Conservation (phyloP, 2,888 invertebrate species). For the Netelia melanura region DNA sequence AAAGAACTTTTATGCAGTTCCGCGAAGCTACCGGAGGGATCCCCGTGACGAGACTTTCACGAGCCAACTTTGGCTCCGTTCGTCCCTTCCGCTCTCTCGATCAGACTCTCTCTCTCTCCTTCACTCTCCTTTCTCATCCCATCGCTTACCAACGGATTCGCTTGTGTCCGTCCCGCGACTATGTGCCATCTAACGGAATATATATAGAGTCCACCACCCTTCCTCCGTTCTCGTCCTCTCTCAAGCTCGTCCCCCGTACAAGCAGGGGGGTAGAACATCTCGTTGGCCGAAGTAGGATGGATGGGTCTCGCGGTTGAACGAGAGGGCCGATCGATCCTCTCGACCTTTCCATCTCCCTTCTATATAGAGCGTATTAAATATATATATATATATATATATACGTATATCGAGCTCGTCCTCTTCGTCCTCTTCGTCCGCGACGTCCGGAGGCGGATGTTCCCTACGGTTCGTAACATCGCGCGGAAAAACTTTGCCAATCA, state of each 20-base stretch:
- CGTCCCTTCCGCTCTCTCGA: slow-evolving; percentile 65
- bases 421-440: slow-evolving; percentile 37
- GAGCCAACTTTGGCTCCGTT: slow-evolving; percentile 68
- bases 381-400: slow-evolving; percentile 30
- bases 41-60: slow-evolving; percentile 66
- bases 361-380: slow-evolving; percentile 15
- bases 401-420: slow-evolving; percentile 39
- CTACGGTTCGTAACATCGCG: not conserved
- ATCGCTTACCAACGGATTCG: slow-evolving; percentile 19
- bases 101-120: slow-evolving; percentile 31
- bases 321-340: slow-evolving; percentile 65
- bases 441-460: slow-evolving; percentile 32
- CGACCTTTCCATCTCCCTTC: slow-evolving; percentile 59
- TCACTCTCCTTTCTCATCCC: not conserved
- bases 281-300: slow-evolving; percentile 66
- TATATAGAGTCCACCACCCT: not conserved
- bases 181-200: slow-evolving; percentile 42
- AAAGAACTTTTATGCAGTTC: slow-evolving; percentile 65
- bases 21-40: slow-evolving; percentile 43
- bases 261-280: slow-evolving; percentile 51
- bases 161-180: slow-evolving; percentile 38
- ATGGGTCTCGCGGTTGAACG: slow-evolving; percentile 66
- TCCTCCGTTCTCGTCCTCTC: slow-evolving; percentile 1
- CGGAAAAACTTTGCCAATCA: slow-evolving; percentile 65
- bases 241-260: slow-evolving; percentile 8